Base-by-base conservation (phyloP, 2,888 invertebrate species). In the Nymphalis polychloros region DNA sequence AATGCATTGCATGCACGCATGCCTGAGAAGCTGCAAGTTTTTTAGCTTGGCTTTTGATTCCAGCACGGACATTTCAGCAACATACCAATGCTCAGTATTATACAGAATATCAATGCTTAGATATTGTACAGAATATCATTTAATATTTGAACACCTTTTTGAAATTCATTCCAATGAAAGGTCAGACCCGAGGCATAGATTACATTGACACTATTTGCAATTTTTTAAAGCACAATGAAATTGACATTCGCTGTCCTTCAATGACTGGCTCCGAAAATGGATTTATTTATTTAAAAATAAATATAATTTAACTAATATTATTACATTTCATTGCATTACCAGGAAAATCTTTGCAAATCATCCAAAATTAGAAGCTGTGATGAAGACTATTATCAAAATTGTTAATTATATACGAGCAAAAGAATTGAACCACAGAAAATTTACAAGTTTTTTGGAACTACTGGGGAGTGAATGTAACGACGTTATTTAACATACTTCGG, bases 211-310 rank as follows among this genome's bases (percentile, higher is more conserved):
- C 49, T 19, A 49, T 49, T 49, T 49, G 49, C 19, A 49, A n/a
- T 49, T 49, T 49, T 49, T 7, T 49, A n/a, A n/a, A 19, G 4
- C 4, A 49, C 5, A 49, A 49, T 49, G 8, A 49, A 4, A 49
- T 49, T 49, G 49, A 49, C 8, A n/a, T 49, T 69, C 69, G 69
- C 13, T 69, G 71, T 60, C 68, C 69, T 17, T 71, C 70, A 23
- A 70, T 73, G 71, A 67, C 61, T 60, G 73, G 73, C 35, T 59
- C 67, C 48, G 69, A 71, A 35, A 59, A 49, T 65, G 73, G 71
- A 35, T 71, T 73, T 61, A 69, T 70, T 67, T 73, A 23, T 69
- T 73, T 19, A 68, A 69, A 62, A 71, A 49, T 4, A 49, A 49
- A 49, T 49, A 49, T 49, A 8, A 49, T 8, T 19, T 49, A 19